Evolutionary conservation across 35 echinoderm and acorn worm species (phyloP).

Genomic region (Ophioderma brevispina): DNA sequence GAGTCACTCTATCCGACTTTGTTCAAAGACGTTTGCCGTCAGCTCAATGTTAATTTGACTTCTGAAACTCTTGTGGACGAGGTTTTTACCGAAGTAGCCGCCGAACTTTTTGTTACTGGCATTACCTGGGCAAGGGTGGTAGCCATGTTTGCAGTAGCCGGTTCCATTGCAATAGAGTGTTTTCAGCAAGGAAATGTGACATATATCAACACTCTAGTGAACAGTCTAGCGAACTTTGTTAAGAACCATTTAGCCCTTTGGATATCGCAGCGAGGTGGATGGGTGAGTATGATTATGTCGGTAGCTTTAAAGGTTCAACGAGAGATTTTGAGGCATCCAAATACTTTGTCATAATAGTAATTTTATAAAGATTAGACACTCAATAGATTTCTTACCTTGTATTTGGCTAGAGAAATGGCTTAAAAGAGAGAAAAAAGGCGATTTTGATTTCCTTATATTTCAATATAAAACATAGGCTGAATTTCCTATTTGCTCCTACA

Average conservation of each 20-base stretch:
- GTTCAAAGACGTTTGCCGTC: conserved; percentile 19
- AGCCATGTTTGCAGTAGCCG: conserved; percentile 41
- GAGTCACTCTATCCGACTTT: conserved; percentile 28
- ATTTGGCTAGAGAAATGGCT: no score
- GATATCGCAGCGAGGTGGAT: conserved; percentile 57
- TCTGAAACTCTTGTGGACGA: conserved; percentile 26
- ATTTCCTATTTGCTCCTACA: no score
- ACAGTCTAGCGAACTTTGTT: conserved; percentile 30
- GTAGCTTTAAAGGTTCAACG: no score
- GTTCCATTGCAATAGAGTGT: conserved; percentile 44
- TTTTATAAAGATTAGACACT: no score
- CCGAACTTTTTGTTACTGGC: conserved; percentile 18
- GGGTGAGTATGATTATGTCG: no score
- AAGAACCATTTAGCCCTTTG: conserved; percentile 19
- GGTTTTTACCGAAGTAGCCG: background rate
- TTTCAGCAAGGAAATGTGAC: conserved; percentile 44
- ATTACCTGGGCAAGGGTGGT: conserved; percentile 62
- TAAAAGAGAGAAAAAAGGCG: no score
- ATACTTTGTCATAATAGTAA: no score
- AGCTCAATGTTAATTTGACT: conserved; percentile 17
- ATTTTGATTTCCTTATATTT: no score
- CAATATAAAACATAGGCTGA: no score
- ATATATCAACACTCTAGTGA: conserved; percentile 33
- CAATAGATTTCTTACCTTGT: no score
- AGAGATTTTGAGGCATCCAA: no score